Evolutionary conservation across 1,140 invertebrate genomes (phyloP).

Genomic region (Helicoverpa armigera): DNA sequence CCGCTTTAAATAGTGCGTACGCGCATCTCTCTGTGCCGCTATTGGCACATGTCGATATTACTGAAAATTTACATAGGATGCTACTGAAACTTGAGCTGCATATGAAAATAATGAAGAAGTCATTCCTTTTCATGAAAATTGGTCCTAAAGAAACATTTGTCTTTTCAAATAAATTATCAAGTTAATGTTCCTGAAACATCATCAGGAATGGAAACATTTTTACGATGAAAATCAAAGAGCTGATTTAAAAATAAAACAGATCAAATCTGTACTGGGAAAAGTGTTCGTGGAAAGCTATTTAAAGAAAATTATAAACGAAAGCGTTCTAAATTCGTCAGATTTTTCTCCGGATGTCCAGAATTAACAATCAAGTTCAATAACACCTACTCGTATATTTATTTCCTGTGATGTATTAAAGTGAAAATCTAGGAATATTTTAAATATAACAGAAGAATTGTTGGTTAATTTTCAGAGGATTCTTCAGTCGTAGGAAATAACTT

Average conservation of each 20-base stretch:
- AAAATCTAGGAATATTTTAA: not conserved
- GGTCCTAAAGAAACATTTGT: not conserved
- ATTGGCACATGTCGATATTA: conserved; percentile 64
- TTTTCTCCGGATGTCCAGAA: conserved; percentile 39
- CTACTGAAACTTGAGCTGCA: conserved; percentile 40
- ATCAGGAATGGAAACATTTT: not conserved
- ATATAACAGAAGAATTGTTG: too few species aligned
- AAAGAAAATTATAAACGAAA: conserved; percentile 1
- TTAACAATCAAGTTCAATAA: conserved; percentile 45
- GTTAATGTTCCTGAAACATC: not conserved
- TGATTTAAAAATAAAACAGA: not conserved
- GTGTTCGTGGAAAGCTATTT: conserved; percentile 27
- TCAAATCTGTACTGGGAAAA: conserved; percentile 3
- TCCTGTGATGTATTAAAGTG: not conserved
- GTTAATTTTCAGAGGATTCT: too few species aligned
- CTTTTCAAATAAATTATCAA: conserved; percentile 1
- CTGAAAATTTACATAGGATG: conserved; percentile 35
- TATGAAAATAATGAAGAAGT: conserved; percentile 1
- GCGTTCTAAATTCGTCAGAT: conserved; percentile 38
- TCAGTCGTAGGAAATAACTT: too few species aligned
- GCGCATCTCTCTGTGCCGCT: conserved; percentile 54
- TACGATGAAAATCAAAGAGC: not conserved
- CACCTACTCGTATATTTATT: not conserved
- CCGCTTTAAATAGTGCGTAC: conserved; percentile 73
- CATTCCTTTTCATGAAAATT: not conserved